Base-by-base conservation (phyloP, 2,888 invertebrate genomes). In the Cristatella mucedo region DNA sequence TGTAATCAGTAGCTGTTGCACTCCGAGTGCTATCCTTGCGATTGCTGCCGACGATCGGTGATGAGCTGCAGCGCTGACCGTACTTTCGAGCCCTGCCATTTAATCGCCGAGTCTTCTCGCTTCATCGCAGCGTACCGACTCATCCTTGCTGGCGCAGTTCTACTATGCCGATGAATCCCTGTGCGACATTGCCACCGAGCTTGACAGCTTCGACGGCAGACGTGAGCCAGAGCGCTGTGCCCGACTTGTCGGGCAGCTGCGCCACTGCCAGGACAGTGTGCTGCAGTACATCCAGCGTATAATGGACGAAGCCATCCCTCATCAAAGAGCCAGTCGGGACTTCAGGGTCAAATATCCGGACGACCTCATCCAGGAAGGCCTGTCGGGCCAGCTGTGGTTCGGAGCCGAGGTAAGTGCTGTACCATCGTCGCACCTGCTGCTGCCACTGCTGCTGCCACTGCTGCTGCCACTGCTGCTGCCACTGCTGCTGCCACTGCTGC, bases 181-280 rank as follows among this genome's bases (percentile, higher is more conserved):
- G 53, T 91, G 89, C 65, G 75, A 81, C 55, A 85, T 97, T 44
- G 89, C 93, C 34, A 80, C 84, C 48, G 95, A 97, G 69, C 68
- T 97, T 69, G 95, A 97, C 70, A 91, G 91, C 54, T 97, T 97
- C 69, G 95, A 97, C 69, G 95, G 95, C n/a, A 74, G 93, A 33
- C 87, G 93, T 57, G 95, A 97, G 63, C 95, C 93, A 0, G 91
- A 91, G 63, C 69, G 95, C 63, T 97, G 95, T 66, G 85, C 91
- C 41, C 78, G 80, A 18, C 74, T 97, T 55, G 95, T 97, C 53
- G 89, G 85, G 66, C 84, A 89, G 63, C 72, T 97, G 52, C 74
- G 95, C 41, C 85, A 36, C 24, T 36, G 18, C 18, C 93, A 89
- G 73, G 81, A 73, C 56, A 70, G 70, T 57, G 87, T 91, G 46